Conservation (phyloP, 2,888 invertebrate species). For the Cephus sareptanus region DNA sequence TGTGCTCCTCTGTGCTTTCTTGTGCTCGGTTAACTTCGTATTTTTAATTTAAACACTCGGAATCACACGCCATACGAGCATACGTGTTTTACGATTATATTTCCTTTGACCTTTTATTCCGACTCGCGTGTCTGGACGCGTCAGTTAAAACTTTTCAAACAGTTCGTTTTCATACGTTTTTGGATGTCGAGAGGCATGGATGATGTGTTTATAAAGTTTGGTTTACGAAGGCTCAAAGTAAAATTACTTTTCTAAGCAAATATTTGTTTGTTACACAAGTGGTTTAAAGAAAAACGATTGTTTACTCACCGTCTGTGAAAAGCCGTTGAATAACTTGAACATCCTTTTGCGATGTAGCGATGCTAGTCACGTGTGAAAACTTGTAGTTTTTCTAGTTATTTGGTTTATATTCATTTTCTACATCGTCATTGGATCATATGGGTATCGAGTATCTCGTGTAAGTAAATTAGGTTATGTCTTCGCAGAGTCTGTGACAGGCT, state of each 20-base stretch:
- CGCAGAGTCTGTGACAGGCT: neutral
- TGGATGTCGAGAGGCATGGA: neutral
- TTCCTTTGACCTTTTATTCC: neutral
- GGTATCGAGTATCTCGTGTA: neutral
- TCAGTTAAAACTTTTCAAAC: neutral
- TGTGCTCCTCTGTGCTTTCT: neutral
- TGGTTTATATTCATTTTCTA: neutral
- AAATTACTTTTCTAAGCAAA: neutral
- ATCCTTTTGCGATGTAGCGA: neutral
- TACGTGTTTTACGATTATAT: neutral
- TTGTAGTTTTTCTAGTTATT: neutral
- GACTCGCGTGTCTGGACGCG: neutral
- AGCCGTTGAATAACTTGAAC: neutral
- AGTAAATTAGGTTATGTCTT: neutral
- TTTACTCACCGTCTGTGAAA: neutral
- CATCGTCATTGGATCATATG: neutral
- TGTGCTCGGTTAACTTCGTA: neutral
- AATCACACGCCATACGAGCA: neutral
- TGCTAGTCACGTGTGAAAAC: neutral
- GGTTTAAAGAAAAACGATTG: neutral
- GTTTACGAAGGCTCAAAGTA: neutral
- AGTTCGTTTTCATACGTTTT: neutral
- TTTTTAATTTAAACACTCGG: neutral
- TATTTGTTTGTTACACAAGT: neutral
- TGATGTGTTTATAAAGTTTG: neutral